phyloP scores from a whole-genome alignment of 1,140 invertebrate species.

The Trypoxylus dichotomus region DNA sequence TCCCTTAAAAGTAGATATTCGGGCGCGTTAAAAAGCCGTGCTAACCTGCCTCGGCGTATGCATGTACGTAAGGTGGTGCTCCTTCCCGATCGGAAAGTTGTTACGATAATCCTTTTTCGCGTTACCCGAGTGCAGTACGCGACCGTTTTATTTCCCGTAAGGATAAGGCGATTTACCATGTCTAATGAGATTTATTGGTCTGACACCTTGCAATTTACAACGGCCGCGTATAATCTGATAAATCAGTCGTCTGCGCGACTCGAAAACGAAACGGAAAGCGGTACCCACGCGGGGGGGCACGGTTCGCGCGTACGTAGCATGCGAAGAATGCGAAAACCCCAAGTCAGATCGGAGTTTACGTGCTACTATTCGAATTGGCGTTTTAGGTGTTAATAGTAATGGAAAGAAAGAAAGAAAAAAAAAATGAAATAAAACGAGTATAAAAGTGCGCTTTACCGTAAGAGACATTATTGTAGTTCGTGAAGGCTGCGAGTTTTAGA shows the following conservation, averaged over 20 bases:
- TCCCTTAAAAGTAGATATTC: constrained; percentile 24
- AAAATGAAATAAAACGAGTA: no score
- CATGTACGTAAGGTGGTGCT: no score
- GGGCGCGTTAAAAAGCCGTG: neutral
- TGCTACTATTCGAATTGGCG: no score
- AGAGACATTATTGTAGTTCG: no score
- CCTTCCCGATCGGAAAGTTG: constrained; percentile 7
- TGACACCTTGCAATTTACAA: constrained; percentile 30
- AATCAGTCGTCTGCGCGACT: constrained; percentile 18
- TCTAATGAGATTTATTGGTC: constrained; percentile 30
- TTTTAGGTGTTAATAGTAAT: no score
- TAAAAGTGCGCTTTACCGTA: no score
- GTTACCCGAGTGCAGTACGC: constrained; percentile 22
- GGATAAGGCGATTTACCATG: constrained; percentile 29
- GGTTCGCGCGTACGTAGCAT: neutral
- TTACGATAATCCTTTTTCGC: constrained; percentile 26
- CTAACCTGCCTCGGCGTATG: neutral
- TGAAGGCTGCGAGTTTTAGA: no score
- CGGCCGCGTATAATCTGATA: constrained; percentile 26
- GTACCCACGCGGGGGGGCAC: neutral
- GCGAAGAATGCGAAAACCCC: neutral
- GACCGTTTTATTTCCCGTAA: constrained; percentile 27
- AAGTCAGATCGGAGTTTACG: neutral
- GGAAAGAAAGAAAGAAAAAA: no score
- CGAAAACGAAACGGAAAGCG: constrained; percentile 17